Base-by-base conservation (phyloP, 2,113 vertebrate species). In the Dromiciops gliroides region DNA sequence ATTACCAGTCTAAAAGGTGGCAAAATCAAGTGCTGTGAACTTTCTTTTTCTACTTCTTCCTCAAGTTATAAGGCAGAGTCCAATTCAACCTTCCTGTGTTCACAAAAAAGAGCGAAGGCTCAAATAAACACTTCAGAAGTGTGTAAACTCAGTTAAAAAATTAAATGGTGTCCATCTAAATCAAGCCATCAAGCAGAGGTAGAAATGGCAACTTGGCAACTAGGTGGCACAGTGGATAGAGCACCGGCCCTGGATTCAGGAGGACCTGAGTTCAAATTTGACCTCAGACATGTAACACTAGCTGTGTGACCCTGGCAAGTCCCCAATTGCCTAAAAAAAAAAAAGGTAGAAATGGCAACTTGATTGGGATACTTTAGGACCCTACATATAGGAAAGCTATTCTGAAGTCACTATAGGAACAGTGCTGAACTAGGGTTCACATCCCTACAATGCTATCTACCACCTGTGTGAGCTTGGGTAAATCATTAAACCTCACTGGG, bases 101-200 rank as follows among this genome's bases (percentile, higher is more conserved):
- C 91, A 89, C 11, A 95, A 75, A 94, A 83, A 95, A 93, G 67
- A 97, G 90, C 88, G 8, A 94, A 95, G 67, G 44, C 95, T 95
- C 91, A 92, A 90, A 94, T 47, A 95, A 95, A 96, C 90, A 47
- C 60, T 94, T 60, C 3, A 90, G 91, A 67, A 94, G 12, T 89
- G 94, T 23, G 56, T 91, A 94, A 96, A 91, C 92, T 95, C 95
- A 89, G 89, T 94, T 95, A 89, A 94, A 92, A 95, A 94, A 95
- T 56, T 14, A 95, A 94, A 95, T 88, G 47, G 31, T 60, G 67
- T 94, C 51, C 95, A 97, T 96, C 97, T 97, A 97, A 93, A 91
- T 95, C 31, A n/a, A 91, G 47, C 94, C 92, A 91, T 96, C 94
- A 95, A 97, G 89, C 26, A 97, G 89, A 60, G 89, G 96, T 24